These are phyloP conservation scores for Helicoverpa assulta DNA, from an alignment of 2,888 invertebrate species.

Conservation along the genomic window DNA sequence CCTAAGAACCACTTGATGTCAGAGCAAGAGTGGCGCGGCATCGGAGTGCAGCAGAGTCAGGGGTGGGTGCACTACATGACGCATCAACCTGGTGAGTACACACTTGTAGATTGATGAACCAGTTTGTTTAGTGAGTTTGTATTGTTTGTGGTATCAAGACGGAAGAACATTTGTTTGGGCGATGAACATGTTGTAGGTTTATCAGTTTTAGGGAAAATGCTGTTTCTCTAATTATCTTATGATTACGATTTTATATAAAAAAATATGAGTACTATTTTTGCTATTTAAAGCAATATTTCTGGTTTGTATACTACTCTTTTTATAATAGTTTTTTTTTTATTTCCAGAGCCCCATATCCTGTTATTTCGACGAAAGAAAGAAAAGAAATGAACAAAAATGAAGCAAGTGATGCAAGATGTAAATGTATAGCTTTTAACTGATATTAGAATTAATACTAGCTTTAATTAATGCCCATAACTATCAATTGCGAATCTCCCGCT, in stretches of 20 bases:
- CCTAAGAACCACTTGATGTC: slow-evolving; percentile 98
- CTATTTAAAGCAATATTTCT: too few species aligned
- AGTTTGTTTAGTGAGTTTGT: not conserved
- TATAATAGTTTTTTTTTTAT: slow-evolving; percentile 6
- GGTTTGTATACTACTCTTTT: not conserved
- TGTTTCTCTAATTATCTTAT: too few species aligned
- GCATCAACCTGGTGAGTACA: slow-evolving; percentile 95
- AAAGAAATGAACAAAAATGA: slow-evolving; percentile 70
- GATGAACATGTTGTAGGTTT: too few species aligned
- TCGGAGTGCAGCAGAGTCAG: slow-evolving; percentile 98
- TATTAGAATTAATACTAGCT: slow-evolving; percentile 70
- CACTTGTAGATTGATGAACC: not conserved
- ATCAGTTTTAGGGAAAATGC: too few species aligned
- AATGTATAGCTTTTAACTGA: slow-evolving; percentile 75
- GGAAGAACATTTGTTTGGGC: too few species aligned
- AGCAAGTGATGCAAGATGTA: slow-evolving; percentile 58
- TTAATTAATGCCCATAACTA: slow-evolving; percentile 73
- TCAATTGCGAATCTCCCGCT: slow-evolving; percentile 54
- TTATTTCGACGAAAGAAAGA: slow-evolving; percentile 94
- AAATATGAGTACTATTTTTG: too few species aligned
- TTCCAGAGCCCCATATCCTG: slow-evolving; percentile 96
- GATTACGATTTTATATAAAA: too few species aligned
- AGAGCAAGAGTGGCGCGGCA: slow-evolving; percentile 97
- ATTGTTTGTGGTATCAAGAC: too few species aligned
- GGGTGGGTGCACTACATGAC: slow-evolving; percentile 99